These are phyloP conservation scores for Theocolax elegans DNA, from an alignment of 1,140 invertebrate species.

Conservation along the genomic window DNA sequence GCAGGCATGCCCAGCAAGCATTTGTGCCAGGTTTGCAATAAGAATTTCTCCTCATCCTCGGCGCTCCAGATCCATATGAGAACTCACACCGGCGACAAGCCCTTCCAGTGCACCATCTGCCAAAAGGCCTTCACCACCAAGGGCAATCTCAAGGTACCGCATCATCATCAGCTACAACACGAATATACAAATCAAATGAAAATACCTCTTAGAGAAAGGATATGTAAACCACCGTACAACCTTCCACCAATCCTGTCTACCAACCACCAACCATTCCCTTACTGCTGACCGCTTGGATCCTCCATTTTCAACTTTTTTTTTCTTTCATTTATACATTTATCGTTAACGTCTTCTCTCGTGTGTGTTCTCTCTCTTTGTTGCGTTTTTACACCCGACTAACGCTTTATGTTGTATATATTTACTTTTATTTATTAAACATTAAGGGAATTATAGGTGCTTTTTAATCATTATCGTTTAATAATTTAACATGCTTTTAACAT, in stretches of 20 bases:
- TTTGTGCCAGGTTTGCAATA: conserved; percentile 95
- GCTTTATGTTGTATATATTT: conserved; percentile 3
- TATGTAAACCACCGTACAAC: no score
- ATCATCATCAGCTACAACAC: not conserved
- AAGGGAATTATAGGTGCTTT: no score
- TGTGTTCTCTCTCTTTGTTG: conserved; percentile 29
- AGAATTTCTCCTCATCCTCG: conserved; percentile 96
- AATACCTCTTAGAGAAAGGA: no score
- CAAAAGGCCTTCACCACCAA: conserved; percentile 97
- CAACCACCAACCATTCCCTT: not conserved
- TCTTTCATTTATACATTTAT: no score
- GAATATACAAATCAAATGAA: not conserved
- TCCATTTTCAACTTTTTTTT: not conserved
- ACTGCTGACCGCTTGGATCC: conserved; percentile 21
- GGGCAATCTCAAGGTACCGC: conserved; percentile 94
- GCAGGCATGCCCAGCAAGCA: conserved; percentile 81
- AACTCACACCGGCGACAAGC: conserved; percentile 97
- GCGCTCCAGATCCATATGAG: conserved; percentile 98
- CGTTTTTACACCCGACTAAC: conserved; percentile 13
- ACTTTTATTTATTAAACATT: no score
- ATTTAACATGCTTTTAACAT: no score
- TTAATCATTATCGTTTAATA: no score
- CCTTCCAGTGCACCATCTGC: conserved; percentile 95
- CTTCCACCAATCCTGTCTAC: no score
- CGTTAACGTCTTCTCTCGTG: not conserved